Base-by-base conservation (phyloP, 2,888 invertebrate genomes). In the Halictus ligatus region DNA sequence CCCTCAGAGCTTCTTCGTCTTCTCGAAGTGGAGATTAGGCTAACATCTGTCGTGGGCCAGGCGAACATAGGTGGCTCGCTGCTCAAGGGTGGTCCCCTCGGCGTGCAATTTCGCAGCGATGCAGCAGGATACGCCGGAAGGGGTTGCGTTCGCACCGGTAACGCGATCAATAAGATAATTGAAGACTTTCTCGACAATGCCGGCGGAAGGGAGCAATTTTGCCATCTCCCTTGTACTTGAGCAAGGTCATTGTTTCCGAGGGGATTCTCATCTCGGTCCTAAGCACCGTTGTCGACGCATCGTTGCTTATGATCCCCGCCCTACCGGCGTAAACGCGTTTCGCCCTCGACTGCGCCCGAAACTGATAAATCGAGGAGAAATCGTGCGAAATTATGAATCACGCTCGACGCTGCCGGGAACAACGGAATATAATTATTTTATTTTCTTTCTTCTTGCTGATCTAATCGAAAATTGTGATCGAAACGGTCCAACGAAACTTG, bases 151-250 rank as follows among this genome's bases (percentile, higher is more conserved):
- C 88, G 89, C 82, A 87, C 88, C 87, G 86, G 87, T 87, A 91
- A 91, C 88, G 75, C 92, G 92, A 93, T 93, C 93, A 93, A 93
- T 93, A 93, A 93, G 91, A 93, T 93, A 93, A 93, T 93, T 93
- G 93, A 93, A 93, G 92, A 93, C 90, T 93, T 92, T 93, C 91
- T 91, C 91, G 91, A 90, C 90, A 84, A 90, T 88, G 87, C 88
- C 89, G 88, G 89, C 92, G 92, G 93, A 92, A 92, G 92, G 86
- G 90, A 91, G 86, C 90, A 91, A 93, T 92, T 93, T 91, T 86
- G 86, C 87, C 89, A 83, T 89, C 87, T 89, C 85, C 84, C 88
- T 86, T 84, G 73, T 75, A 87, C 85, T 85, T 79, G 82, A 81
- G 86, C 86, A 91, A 88, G 88, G 86, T 85, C 89, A 87, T 88